A percentile compares a stretch with the other conserved stretches of the same genome.
These are phyloP conservation scores for Pseudococcus longispinus DNA, from an alignment of 2,888 invertebrate genomes.

Conservation along the genomic window DNA sequence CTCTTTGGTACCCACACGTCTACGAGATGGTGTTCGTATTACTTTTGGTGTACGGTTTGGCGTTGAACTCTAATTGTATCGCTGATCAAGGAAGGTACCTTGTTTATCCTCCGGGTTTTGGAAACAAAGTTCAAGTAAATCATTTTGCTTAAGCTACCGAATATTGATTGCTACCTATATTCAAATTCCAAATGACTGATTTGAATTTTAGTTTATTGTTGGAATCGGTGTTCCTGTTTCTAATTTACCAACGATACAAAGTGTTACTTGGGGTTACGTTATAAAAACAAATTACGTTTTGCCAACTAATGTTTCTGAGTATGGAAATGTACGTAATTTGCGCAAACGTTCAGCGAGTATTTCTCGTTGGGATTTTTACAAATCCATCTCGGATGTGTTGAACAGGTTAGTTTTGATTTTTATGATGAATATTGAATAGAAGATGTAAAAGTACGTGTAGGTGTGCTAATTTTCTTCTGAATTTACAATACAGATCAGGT, in stretches of 20 bases:
- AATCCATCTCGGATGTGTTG: conserved; percentile 69
- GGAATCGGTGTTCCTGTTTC: conserved; percentile 72
- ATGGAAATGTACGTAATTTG: conserved; percentile 64
- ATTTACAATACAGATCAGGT: conserved; percentile 66
- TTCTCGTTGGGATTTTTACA: conserved; percentile 66
- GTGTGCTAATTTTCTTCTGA: conserved; percentile 58
- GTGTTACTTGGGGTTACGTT: conserved; percentile 72
- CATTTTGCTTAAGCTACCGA: not conserved
- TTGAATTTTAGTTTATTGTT: conserved; percentile 68
- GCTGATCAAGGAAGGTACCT: conserved; percentile 13
- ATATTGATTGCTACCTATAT: not conserved
- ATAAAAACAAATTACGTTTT: conserved; percentile 74
- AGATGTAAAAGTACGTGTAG: no score
- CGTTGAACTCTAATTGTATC: not conserved
- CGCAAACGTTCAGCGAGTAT: conserved; percentile 57
- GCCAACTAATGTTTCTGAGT: conserved; percentile 70
- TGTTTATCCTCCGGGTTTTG: conserved; percentile 51
- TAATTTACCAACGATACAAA: conserved; percentile 68
- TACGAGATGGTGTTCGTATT: not conserved
- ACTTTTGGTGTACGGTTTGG: not conserved
- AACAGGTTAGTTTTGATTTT: conserved; percentile 65
- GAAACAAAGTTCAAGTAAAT: conserved; percentile 52
- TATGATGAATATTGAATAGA: not conserved
- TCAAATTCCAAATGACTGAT: not conserved
- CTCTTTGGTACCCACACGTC: not conserved